phyloP scores from a whole-genome alignment of 2,113 vertebrate species.

The Albula goreensis region DNA sequence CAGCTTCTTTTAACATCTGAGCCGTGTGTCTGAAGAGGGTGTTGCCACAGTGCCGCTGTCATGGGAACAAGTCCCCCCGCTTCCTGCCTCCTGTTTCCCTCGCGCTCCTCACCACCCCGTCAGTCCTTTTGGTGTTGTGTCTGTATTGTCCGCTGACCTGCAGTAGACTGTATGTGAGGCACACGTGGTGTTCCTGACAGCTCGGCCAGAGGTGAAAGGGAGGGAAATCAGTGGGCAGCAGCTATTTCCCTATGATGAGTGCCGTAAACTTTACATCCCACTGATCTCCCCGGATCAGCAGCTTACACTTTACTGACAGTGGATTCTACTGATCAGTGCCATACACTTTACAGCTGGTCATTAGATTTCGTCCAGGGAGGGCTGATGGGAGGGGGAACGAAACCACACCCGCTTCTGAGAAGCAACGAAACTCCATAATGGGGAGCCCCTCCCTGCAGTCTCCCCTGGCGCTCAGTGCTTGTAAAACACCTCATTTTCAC shows the following conservation, averaged over 20 bases:
- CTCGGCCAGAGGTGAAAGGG: background rate
- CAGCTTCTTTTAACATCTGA: slow-evolving; percentile 83
- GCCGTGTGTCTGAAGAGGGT: slow-evolving; percentile 79
- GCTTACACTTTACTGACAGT: background rate
- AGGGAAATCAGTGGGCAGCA: background rate
- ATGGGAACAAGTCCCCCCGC: slow-evolving; percentile 70
- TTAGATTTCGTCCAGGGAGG: too few relatives aligned
- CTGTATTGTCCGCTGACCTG: background rate
- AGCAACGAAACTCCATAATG: too few relatives aligned
- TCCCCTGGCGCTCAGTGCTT: too few relatives aligned
- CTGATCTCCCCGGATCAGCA: background rate
- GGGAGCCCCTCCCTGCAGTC: too few relatives aligned
- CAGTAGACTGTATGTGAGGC: slow-evolving; percentile 6
- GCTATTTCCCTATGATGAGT: background rate
- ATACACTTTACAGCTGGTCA: too few relatives aligned
- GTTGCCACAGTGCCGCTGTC: slow-evolving; percentile 73
- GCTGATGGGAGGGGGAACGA: too few relatives aligned
- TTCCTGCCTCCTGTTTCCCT: background rate
- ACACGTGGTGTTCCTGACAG: slow-evolving; percentile 10
- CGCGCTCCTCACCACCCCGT: background rate
- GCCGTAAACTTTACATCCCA: background rate
- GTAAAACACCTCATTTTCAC: too few relatives aligned
- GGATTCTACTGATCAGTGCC: too few relatives aligned
- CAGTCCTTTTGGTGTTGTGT: background rate
- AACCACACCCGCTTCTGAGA: too few relatives aligned